Base-by-base conservation (phyloP, 2,797 vertebrate genomes). In the Echeneis naucrates region DNA sequence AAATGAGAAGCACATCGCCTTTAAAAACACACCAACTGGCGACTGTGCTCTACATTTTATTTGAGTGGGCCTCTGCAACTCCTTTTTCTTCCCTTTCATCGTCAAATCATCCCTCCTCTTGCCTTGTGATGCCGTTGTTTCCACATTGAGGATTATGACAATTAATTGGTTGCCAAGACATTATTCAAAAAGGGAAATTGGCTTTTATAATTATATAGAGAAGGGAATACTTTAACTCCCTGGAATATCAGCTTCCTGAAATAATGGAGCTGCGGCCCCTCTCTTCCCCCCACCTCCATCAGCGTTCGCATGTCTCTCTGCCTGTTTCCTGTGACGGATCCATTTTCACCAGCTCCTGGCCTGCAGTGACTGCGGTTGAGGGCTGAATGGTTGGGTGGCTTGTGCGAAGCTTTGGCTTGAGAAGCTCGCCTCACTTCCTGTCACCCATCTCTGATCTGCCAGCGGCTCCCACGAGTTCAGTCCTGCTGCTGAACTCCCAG, bases 161-260 rank as follows among this genome's bases (percentile, higher is more conserved):
- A 93, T 92, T 93, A 94, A 93, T 93, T 92, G 90, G 88, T 84
- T 92, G 87, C 89, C 90, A 75, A 92, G 92, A 91, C 90, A 90
- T 95, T 92, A 92, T 94, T 92, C 89, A 87, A 92, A 94, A 93
- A 90, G 83, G 91, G 91, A 93, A 94, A 93, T 94, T 94, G 93
- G 86, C 88, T 92, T 84, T 88, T 93, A 92, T 92, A 94, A 94
- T 93, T 93, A 93, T 88, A 92, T 87, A 92, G 94, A 91, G 88
- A 81, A 83, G 93, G 92, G 93, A 93, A 94, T 94, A 90, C 89
- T 92, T 89, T 80, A 89, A 93, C 87, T 93, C 93, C 93, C 92
- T 87, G 89, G 90, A 94, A 93, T 92, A 91, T 92, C 90, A 90
- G 87, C 89, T 94, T 93, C 90, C 90, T 89, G 92, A 88, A 91